A percentile compares a stretch with the other conserved stretches of the same genome.
phyloP scores from a whole-genome alignment of 2,113 vertebrate genomes.

The Rhynchopsitta pachyrhyncha region DNA sequence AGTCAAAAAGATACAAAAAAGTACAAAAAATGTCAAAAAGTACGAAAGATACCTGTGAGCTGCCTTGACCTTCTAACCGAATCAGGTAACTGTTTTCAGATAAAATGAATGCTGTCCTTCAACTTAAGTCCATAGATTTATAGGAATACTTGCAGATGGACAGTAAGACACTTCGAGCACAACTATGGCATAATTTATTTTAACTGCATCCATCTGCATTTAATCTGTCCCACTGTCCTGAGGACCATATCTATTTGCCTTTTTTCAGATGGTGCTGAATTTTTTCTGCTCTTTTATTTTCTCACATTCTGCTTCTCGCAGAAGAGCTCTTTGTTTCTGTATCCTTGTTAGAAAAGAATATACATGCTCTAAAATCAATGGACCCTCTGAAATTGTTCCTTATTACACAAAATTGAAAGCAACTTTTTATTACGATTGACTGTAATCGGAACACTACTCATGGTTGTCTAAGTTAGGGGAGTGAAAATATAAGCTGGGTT shows the following conservation, averaged over 20 bases:
- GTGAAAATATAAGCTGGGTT: not conserved
- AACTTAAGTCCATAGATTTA: not conserved
- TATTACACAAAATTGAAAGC: not conserved
- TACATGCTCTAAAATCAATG: not conserved
- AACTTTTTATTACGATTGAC: not conserved
- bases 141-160: not conserved
- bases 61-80: not conserved
- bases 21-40: too few relatives aligned
- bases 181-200: not conserved
- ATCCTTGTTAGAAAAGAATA: not conserved
- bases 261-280: not conserved
- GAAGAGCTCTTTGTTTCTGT: not conserved
- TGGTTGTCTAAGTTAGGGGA: not conserved
- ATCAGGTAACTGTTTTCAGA: not conserved
- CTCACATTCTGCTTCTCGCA: not conserved
- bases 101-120: not conserved
- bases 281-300: not conserved
- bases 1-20: too few relatives aligned
- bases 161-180: not conserved
- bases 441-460: not conserved
- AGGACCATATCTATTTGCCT: not conserved
- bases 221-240: not conserved
- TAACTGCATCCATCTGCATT: not conserved
- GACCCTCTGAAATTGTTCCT: not conserved
- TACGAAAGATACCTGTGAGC: not conserved